Conservation (phyloP, 2,888 invertebrate genomes). For the Himalopsyche anomala region DNA sequence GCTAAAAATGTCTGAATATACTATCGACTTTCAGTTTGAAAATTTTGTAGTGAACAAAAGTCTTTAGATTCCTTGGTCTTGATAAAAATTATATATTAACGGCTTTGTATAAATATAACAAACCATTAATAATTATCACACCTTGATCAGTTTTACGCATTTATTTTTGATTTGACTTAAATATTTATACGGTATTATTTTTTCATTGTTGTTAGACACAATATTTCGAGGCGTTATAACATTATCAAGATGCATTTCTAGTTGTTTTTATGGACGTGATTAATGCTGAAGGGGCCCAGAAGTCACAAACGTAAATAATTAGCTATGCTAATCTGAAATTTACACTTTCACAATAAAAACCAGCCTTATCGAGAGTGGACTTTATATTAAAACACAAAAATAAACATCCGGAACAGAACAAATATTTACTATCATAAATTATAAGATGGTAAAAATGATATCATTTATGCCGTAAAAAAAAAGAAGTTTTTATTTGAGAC, state of each 20-base stretch:
- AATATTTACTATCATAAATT: conserved; percentile 65
- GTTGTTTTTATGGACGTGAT: conserved; percentile 29
- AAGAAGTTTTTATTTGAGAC: conserved; percentile 13
- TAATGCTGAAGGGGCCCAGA: conserved; percentile 27
- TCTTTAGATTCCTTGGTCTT: too few relatives aligned
- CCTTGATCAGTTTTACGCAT: too few relatives aligned
- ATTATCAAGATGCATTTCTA: conserved; percentile 29
- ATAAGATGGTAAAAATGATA: conserved; percentile 65
- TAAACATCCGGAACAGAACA: conserved; percentile 64
- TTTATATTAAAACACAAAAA: conserved; percentile 54
- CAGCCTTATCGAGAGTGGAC: conserved; percentile 33
- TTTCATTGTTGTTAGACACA: background rate
- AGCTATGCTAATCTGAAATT: conserved; percentile 34
- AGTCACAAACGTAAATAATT: conserved; percentile 40
- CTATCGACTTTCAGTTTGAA: too few relatives aligned
- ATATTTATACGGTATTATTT: background rate
- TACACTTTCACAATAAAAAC: conserved; percentile 41
- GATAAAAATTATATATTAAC: too few relatives aligned
- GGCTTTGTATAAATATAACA: too few relatives aligned
- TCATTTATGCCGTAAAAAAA: conserved; percentile 48
- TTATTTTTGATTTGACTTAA: background rate
- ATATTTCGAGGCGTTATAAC: conserved; percentile 28
- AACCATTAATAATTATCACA: too few relatives aligned
- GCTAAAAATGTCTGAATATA: too few relatives aligned
- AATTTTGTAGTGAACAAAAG: too few relatives aligned